Percentiles rank a stretch among this genome's conserved stretches.
These are phyloP conservation scores for Cephus rjabovi DNA, from an alignment of 2,888 invertebrate genomes.

Conservation along the genomic window DNA sequence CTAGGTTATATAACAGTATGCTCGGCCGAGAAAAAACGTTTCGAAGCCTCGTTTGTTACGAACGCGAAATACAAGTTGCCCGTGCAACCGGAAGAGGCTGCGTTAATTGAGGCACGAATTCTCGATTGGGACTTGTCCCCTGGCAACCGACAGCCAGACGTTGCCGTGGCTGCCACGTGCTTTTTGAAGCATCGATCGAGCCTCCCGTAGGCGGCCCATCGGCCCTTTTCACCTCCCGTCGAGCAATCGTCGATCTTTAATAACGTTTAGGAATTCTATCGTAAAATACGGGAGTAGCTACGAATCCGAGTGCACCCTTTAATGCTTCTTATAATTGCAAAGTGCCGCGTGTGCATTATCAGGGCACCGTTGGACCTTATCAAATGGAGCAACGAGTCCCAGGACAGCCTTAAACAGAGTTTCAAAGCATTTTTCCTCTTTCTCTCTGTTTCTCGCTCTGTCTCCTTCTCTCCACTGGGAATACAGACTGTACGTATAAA, in stretches of 20 bases:
- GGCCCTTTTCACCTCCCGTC: not conserved
- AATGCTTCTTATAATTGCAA: slow-evolving; percentile 34
- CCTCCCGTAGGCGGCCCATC: too few relatives aligned
- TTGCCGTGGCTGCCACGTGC: too few relatives aligned
- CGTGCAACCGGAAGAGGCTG: not conserved
- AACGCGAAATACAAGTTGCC: not conserved
- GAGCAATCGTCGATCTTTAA: not conserved
- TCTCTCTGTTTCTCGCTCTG: slow-evolving; percentile 10
- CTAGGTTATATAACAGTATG: not conserved
- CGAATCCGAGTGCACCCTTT: slow-evolving; percentile 31
- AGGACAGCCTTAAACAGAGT: slow-evolving; percentile 29
- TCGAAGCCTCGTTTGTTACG: not conserved
- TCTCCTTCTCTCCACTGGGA: slow-evolving; percentile 7
- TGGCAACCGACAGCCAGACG: not conserved
- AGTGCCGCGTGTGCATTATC: slow-evolving; percentile 46
- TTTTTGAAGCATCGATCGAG: too few relatives aligned
- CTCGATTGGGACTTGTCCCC: not conserved
- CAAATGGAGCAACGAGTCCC: slow-evolving; percentile 35
- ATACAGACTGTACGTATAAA: not conserved
- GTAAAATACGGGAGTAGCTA: not conserved
- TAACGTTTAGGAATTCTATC: not conserved
- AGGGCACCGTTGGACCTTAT: slow-evolving; percentile 36
- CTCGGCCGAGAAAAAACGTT: not conserved
- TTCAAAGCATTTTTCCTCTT: slow-evolving; percentile 35
- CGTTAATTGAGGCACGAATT: not conserved